A percentile compares a stretch with the other conserved stretches of the same genome.
These are phyloP conservation scores for Cyphomyrmex costatus DNA, from an alignment of 1,140 invertebrate species.

Conservation along the genomic window DNA sequence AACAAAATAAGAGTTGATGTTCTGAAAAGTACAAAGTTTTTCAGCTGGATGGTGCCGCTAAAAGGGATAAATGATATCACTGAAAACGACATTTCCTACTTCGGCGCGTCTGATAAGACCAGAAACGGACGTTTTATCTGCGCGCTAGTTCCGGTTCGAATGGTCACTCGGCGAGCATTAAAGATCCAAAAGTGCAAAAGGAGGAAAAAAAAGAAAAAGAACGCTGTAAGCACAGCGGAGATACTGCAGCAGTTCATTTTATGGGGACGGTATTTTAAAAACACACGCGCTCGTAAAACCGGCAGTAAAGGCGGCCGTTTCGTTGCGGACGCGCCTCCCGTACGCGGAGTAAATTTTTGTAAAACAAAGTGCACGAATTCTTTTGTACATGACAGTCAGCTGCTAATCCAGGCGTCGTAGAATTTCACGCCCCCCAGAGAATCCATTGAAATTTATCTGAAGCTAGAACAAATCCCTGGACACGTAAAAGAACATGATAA, in stretches of 20 bases:
- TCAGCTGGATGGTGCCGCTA: background rate
- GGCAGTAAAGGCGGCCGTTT: slow-evolving; percentile 30
- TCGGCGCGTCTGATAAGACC: slow-evolving; percentile 41
- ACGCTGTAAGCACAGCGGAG: background rate
- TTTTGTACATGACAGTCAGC: background rate
- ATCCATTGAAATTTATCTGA: background rate
- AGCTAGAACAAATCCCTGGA: background rate
- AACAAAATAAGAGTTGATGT: slow-evolving; percentile 22
- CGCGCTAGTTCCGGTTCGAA: slow-evolving; percentile 26
- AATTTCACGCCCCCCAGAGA: background rate
- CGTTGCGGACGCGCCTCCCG: background rate
- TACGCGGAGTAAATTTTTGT: slow-evolving; percentile 46
- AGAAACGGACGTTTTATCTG: slow-evolving; percentile 10
- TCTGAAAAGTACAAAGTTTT: slow-evolving; percentile 34
- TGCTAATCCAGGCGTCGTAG: slow-evolving; percentile 1
- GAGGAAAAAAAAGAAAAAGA: slow-evolving; percentile 10
- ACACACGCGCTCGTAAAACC: slow-evolving; percentile 58
- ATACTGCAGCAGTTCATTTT: slow-evolving; percentile 56
- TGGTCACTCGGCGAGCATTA: slow-evolving; percentile 33
- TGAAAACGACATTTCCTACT: slow-evolving; percentile 50
- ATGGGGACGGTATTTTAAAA: slow-evolving; percentile 54
- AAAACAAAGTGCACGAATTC: slow-evolving; percentile 5
- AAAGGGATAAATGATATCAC: slow-evolving; percentile 50
- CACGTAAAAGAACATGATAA: background rate
- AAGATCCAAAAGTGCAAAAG: slow-evolving; percentile 8